A percentile compares a stretch with the other conserved stretches of the same genome.
These are phyloP conservation scores for Gymnobelideus leadbeateri DNA, from an alignment of 2,113 vertebrate species.

Conservation along the genomic window DNA sequence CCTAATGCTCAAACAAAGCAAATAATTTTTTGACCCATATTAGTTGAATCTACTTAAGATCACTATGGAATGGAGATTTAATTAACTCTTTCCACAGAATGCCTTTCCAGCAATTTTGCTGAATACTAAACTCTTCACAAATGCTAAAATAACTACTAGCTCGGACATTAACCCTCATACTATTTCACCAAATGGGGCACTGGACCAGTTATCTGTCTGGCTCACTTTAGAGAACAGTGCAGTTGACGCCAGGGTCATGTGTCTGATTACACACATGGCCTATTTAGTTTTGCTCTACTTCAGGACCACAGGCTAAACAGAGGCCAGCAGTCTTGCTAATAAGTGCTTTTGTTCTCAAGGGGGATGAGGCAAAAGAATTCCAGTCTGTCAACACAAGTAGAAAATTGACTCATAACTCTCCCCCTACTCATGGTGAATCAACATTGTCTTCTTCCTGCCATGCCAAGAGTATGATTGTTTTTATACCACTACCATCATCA, in stretches of 20 bases:
- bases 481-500: not conserved
- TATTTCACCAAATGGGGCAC: not conserved
- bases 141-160: not conserved
- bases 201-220: not conserved
- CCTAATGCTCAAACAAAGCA: not conserved
- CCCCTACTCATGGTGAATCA: not conserved
- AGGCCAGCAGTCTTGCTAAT: not conserved
- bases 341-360: not conserved
- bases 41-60: not conserved
- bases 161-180: not conserved
- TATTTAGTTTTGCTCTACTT: not conserved
- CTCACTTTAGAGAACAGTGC: not conserved
- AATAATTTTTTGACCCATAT: not conserved
- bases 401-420: conserved; percentile 15
- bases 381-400: not conserved
- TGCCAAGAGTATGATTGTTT: not conserved
- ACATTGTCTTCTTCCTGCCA: not conserved
- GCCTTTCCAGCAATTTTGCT: not conserved
- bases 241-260: not conserved
- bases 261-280: not conserved
- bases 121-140: not conserved
- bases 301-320: not conserved
- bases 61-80: not conserved
- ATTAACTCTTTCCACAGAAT: not conserved
- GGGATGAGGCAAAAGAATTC: not conserved